Conservation (phyloP, 1,140 invertebrate species). For the Drosophila teissieri region DNA sequence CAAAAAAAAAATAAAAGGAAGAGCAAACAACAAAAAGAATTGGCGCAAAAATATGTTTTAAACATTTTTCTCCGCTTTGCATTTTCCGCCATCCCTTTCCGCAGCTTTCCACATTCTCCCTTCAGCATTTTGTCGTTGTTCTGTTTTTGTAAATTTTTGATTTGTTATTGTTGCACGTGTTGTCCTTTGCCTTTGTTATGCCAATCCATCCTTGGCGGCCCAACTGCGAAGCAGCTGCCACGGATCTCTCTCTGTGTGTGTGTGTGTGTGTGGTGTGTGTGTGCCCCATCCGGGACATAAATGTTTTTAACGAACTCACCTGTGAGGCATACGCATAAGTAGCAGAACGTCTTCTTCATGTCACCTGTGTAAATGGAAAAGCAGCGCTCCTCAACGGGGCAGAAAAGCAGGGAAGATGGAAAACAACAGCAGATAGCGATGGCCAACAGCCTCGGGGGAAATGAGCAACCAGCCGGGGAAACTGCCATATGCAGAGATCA, state of each 20-base stretch:
- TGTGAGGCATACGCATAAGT: conserved; percentile 64
- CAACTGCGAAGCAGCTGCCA: conserved; percentile 27
- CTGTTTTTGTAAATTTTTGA: conserved; percentile 81
- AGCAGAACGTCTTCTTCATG: conserved; percentile 43
- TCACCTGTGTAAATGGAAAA: conserved; percentile 48
- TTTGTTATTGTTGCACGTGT: conserved; percentile 83
- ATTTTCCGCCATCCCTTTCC: conserved; percentile 44
- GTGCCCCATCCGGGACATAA: conserved; percentile 49
- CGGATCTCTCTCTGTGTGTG: background rate
- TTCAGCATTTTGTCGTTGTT: conserved; percentile 52
- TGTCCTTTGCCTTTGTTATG: conserved; percentile 80
- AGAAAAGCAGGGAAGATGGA: conserved; percentile 5
- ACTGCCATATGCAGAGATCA: conserved; percentile 20
- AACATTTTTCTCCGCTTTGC: conserved; percentile 76
- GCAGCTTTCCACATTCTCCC: conserved; percentile 17
- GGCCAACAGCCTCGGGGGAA: conserved; percentile 33
- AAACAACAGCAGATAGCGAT: conserved; percentile 37
- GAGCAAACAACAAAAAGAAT: conserved; percentile 39
- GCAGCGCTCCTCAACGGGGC: background rate
- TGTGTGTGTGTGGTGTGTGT: background rate
- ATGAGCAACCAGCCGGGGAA: conserved; percentile 16
- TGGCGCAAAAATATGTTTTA: conserved; percentile 77
- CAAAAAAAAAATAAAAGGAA: conserved; percentile 23
- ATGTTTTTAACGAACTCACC: conserved; percentile 69
- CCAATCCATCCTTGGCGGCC: conserved; percentile 71